A percentile compares a stretch with the other conserved stretches of the same genome.
Conservation (phyloP, 2,888 invertebrate genomes). For the Philopedon plagiatum region DNA sequence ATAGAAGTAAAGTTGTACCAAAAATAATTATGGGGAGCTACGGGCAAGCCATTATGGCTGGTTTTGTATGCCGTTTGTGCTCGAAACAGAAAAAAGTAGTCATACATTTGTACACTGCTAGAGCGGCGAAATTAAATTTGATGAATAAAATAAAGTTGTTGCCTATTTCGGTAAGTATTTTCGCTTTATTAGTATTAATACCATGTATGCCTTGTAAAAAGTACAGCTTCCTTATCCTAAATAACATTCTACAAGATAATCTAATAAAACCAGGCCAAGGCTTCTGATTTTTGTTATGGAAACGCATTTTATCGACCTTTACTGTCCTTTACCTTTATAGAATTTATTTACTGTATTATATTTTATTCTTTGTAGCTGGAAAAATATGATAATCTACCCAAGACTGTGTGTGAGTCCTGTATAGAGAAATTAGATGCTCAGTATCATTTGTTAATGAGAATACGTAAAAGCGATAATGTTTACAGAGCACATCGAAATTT, state of each 20-base stretch:
- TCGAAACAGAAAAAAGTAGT: constrained; percentile 89
- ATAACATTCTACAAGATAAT: neutral
- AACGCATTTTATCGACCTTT: too few relatives aligned
- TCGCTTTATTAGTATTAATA: neutral
- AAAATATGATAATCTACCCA: constrained; percentile 74
- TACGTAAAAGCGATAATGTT: constrained; percentile 65
- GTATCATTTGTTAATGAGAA: constrained; percentile 70
- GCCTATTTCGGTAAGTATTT: constrained; percentile 80
- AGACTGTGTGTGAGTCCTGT: constrained; percentile 76
- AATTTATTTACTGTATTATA: neutral
- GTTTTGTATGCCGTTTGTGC: constrained; percentile 88
- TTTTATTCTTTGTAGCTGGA: constrained; percentile 61
- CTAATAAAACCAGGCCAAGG: constrained; percentile 12
- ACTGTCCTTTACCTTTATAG: too few relatives aligned
- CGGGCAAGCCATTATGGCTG: constrained; percentile 84
- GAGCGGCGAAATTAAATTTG: constrained; percentile 81
- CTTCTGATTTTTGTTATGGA: neutral
- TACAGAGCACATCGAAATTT: constrained; percentile 62
- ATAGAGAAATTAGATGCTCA: constrained; percentile 72
- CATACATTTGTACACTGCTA: constrained; percentile 86
- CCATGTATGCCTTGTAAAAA: too few relatives aligned
- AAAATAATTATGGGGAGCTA: constrained; percentile 81
- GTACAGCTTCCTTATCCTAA: too few relatives aligned
- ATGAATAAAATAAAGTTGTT: constrained; percentile 86
- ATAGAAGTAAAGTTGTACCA: neutral